Percentiles rank a stretch among this genome's conserved stretches.
Conservation (phyloP, 2,797 vertebrate genomes). For the Anableps anableps region DNA sequence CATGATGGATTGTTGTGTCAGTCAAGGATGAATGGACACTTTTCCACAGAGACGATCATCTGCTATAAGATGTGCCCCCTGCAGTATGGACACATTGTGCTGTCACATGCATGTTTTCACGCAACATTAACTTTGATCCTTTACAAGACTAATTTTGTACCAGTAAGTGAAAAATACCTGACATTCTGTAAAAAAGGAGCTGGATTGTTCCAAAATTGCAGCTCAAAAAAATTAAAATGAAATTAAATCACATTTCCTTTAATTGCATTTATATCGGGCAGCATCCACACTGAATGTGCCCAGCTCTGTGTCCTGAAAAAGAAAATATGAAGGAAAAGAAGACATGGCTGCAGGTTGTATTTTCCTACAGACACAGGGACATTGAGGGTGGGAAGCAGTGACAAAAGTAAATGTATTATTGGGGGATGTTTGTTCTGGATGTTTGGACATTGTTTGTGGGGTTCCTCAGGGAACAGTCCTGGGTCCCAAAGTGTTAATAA, state of each 20-base stretch:
- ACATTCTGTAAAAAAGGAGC: background rate
- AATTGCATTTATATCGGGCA: background rate
- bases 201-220: background rate
- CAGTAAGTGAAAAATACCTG: background rate
- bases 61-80: conserved; percentile 17
- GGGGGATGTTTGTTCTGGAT: too few species aligned
- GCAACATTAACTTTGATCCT: background rate
- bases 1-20: conserved; percentile 72
- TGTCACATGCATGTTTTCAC: background rate
- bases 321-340: background rate
- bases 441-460: too few species aligned
- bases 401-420: conserved; percentile 1
- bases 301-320: background rate
- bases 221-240: background rate
- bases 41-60: conserved; percentile 31
- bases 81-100: conserved; percentile 11
- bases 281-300: background rate
- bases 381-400: background rate
- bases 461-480: too few species aligned
- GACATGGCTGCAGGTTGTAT: background rate
- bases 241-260: background rate
- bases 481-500: too few species aligned
- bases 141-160: background rate
- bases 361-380: background rate
- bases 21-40: conserved; percentile 54